A percentile compares a stretch with the other conserved stretches of the same genome.
Evolutionary conservation across 2,113 vertebrate genomes (phyloP).

Genomic region (Castor canadensis): DNA sequence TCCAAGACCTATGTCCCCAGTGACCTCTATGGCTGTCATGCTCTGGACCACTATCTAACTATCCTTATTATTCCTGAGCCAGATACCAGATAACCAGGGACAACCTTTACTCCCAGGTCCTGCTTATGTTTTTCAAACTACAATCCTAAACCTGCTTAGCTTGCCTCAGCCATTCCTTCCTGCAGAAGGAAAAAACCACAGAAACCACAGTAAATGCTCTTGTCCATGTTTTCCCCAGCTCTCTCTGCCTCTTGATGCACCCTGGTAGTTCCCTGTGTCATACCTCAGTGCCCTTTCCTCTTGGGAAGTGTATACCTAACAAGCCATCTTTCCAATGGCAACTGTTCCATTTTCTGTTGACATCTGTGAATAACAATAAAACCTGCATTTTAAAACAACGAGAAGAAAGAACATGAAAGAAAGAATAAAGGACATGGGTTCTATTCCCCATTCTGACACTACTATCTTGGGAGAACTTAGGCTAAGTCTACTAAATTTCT

Average conservation of each 20-base stretch:
- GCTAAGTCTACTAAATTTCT: not conserved
- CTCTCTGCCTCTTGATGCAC: not conserved
- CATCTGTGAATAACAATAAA: not conserved
- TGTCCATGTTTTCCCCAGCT: not conserved
- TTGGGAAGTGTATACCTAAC: not conserved
- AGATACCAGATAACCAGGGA: not conserved
- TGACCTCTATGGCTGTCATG: not conserved
- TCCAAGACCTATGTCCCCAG: fast-evolving
- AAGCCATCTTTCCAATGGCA: not conserved
- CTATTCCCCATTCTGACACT: not conserved
- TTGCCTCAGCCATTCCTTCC: not conserved
- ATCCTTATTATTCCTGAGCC: fast-evolving
- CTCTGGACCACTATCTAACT: not conserved
- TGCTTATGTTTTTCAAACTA: not conserved
- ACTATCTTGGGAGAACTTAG: not conserved
- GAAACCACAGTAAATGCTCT: not conserved
- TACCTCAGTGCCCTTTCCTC: fast-evolving
- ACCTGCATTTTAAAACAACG: not conserved
- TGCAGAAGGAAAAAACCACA: too few species aligned
- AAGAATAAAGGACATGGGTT: not conserved
- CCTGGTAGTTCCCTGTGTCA: not conserved
- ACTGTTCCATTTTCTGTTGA: not conserved
- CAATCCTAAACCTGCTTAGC: not conserved
- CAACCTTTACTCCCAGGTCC: fast-evolving
- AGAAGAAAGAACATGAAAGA: not conserved